Conservation (phyloP, 2,797 vertebrate genomes). For the Lagocephalus sceleratus region DNA sequence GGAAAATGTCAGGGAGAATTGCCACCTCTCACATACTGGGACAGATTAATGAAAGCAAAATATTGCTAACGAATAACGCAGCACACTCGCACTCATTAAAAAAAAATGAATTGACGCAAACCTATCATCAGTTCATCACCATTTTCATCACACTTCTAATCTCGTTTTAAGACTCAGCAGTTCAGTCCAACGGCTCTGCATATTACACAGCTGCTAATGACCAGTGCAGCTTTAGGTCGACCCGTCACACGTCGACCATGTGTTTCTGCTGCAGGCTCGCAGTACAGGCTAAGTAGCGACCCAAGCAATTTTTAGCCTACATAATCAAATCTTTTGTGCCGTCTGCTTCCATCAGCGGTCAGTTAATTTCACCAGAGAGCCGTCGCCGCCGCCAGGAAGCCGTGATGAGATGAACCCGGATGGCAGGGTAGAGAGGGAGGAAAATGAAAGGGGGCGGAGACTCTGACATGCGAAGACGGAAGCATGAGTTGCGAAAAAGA, state of each 20-base stretch:
- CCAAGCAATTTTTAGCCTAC: no score
- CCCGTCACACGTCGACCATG: conserved; percentile 20
- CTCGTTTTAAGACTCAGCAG: conserved; percentile 29
- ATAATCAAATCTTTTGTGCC: no score
- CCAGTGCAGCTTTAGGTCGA: conserved; percentile 18
- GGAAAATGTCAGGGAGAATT: conserved; percentile 52
- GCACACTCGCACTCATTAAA: conserved; percentile 54
- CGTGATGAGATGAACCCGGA: conserved; percentile 19
- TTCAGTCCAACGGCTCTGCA: conserved; percentile 28
- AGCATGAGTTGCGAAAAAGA: conserved; percentile 3
- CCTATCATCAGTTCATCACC: conserved; percentile 11
- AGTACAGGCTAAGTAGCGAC: conserved; percentile 15
- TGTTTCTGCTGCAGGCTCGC: conserved; percentile 13
- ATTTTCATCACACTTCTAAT: conserved; percentile 24
- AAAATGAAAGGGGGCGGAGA: conserved; percentile 1
- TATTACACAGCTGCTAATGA: conserved; percentile 47
- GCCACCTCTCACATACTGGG: conserved; percentile 44
- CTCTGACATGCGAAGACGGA: conserved; percentile 4
- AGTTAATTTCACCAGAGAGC: no score
- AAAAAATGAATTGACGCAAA: conserved; percentile 21
- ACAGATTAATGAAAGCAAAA: conserved; percentile 64
- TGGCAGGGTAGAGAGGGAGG: conserved; percentile 9
- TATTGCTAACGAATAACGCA: conserved; percentile 56
- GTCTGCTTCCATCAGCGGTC: no score
- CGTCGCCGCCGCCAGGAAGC: no score